These are phyloP conservation scores for Seladonia tumulorum DNA, from an alignment of 2,888 invertebrate species.

Conservation along the genomic window DNA sequence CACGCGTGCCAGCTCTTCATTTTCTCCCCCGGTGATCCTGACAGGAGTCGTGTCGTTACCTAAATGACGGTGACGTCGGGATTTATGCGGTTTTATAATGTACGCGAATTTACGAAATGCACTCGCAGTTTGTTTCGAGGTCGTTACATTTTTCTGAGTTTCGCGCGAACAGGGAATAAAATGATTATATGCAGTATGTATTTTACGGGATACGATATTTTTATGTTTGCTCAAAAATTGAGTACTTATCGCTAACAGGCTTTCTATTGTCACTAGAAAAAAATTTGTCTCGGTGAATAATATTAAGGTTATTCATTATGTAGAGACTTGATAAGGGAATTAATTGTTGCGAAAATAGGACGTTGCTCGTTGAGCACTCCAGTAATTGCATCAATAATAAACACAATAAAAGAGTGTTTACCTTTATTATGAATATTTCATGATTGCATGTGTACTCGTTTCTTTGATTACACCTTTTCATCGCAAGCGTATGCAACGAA, in stretches of 20 bases:
- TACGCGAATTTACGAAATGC: not conserved
- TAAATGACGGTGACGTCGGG: not conserved
- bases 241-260: not conserved
- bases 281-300: not conserved
- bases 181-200: not conserved
- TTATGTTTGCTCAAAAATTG: not conserved
- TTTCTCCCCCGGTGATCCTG: not conserved
- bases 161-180: not conserved
- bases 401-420: not conserved
- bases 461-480: not conserved
- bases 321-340: not conserved
- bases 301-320: not conserved
- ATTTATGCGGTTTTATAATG: not conserved
- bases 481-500: not conserved
- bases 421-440: not conserved
- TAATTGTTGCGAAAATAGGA: not conserved
- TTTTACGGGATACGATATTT: not conserved
- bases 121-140: not conserved
- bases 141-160: not conserved
- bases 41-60: not conserved
- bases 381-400: not conserved
- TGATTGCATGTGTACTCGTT: not conserved
- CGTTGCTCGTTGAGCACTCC: not conserved
- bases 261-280: not conserved
- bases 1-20: not conserved